A percentile compares a stretch with the other conserved stretches of the same genome.
These are phyloP conservation scores for Brotula barbata DNA, from an alignment of 2,797 vertebrate species.

Conservation along the genomic window DNA sequence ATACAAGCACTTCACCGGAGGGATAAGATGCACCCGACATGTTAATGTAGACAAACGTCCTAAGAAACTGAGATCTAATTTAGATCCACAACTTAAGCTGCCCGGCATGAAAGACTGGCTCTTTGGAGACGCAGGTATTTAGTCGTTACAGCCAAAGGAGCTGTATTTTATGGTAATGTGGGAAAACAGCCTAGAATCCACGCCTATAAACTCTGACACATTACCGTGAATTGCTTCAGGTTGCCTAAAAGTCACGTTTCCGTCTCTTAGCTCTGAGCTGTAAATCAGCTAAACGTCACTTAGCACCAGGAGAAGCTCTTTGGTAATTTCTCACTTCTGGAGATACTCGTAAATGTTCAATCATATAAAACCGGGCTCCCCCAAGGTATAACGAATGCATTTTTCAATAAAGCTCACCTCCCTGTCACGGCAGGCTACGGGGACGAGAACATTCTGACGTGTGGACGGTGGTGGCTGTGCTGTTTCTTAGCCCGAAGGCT, in stretches of 20 bases:
- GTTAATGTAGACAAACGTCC: too few species aligned
- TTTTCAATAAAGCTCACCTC: constrained; percentile 31
- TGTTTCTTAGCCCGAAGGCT: constrained; percentile 55
- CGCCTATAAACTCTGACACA: background rate
- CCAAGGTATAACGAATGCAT: constrained; percentile 41
- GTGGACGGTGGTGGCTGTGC: constrained; percentile 29
- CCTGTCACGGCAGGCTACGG: constrained; percentile 38
- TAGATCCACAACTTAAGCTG: constrained; percentile 3
- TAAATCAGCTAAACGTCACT: constrained; percentile 43
- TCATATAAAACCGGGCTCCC: constrained; percentile 47
- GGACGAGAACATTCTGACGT: constrained; percentile 38
- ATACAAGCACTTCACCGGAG: too few species aligned
- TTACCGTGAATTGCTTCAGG: constrained; percentile 27
- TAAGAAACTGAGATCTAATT: constrained; percentile 2
- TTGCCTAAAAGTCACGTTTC: constrained; percentile 38
- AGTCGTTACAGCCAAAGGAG: constrained; percentile 5
- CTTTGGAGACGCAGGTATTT: background rate
- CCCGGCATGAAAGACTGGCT: background rate
- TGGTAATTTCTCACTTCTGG: constrained; percentile 50
- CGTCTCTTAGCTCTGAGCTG: constrained; percentile 34
- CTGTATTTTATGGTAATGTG: constrained; percentile 10
- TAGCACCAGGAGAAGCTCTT: constrained; percentile 41
- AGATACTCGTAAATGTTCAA: constrained; percentile 41
- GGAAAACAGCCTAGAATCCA: constrained; percentile 3
- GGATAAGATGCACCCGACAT: too few species aligned